Evolutionary conservation across 2,888 invertebrate genomes (phyloP), one percentile per base, ranked within the genome.

Genomic region (Nezara viridula): DNA sequence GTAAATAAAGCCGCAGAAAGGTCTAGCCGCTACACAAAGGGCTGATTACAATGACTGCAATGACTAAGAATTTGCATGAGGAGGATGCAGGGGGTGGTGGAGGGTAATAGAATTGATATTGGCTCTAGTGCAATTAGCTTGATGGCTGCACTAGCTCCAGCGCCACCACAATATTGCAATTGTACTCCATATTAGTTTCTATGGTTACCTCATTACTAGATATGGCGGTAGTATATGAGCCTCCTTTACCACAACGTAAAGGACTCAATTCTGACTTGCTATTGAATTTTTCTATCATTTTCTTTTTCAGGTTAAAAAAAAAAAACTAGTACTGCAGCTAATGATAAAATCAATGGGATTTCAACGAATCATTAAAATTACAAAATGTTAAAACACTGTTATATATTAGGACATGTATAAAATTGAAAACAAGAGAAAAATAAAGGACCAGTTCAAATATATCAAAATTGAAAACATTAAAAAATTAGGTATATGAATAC

Each of bases 181-280:
- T 73, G 32, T 73, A 73, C 37, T 73, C 66, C 66, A 73, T 73
- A 73, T 73, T 73, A 73, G 66, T 73, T 73, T 24, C 66, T 73
- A 73, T 32, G 66, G 66, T 73, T 21, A 73, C 66, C 66, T 73
- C 32, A 37, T 73, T 73, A 73, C 66, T 37, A 37, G 37, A 32
- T 37, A 19, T 5, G 4, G 19, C 19, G 9, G 37, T n/a, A 32
- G 37, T 27, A 32, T 73, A 37, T 73, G 66, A 19, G 19, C 21
- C 14, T 73, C 37, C 37, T 37, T 37, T 19, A 66, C 16, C 32
- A 66, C 32, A 66, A 73, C 19, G 66, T 21, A 37, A 32, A n/a
- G n/a, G 27, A 32, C 66, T 32, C 66, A 73, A 73, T 37, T 27
- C 37, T 10, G 37, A 7, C 19, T 37, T 7, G 37, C 60, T 19